phyloP scores from a whole-genome alignment of 2,888 invertebrate species.

The Leucoma salicis region DNA sequence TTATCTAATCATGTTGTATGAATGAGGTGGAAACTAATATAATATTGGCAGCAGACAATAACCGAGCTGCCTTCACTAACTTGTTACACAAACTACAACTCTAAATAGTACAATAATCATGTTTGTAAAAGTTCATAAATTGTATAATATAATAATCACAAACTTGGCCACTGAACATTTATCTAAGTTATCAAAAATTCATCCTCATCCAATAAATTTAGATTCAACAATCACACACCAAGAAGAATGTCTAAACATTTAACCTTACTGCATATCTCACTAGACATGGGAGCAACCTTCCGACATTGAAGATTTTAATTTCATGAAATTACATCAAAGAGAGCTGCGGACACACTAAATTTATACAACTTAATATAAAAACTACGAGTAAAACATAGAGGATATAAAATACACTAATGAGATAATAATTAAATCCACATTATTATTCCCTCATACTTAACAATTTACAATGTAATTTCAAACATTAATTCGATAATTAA shows the following conservation, averaged over 20 bases:
- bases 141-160: slow-evolving; percentile 69
- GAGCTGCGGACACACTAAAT: slow-evolving; percentile 68
- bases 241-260: slow-evolving; percentile 23
- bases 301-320: slow-evolving; percentile 29
- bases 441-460: slow-evolving; percentile 55
- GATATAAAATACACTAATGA: slow-evolving; percentile 60
- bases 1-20: slow-evolving; percentile 54
- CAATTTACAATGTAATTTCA: slow-evolving; percentile 70
- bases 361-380: slow-evolving; percentile 71
- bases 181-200: slow-evolving; percentile 38
- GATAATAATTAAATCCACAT: slow-evolving; percentile 62
- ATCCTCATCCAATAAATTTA: slow-evolving; percentile 35
- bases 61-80: slow-evolving; percentile 54
- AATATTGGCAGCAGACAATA: slow-evolving; percentile 50
- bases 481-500: slow-evolving; percentile 35
- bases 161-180: slow-evolving; percentile 70
- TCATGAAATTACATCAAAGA: slow-evolving; percentile 59
- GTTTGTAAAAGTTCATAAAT: slow-evolving; percentile 77
- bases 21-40: slow-evolving; percentile 64
- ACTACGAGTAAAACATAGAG: slow-evolving; percentile 53
- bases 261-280: slow-evolving; percentile 27
- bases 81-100: slow-evolving; percentile 69
- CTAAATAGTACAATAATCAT: slow-evolving; percentile 70
- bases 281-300: slow-evolving; percentile 22
- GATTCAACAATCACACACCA: slow-evolving; percentile 37